Percentiles rank a stretch among this genome's conserved stretches.
These are phyloP conservation scores for Orientallactaga bullata DNA, from an alignment of 2,113 vertebrate genomes.

Conservation along the genomic window DNA sequence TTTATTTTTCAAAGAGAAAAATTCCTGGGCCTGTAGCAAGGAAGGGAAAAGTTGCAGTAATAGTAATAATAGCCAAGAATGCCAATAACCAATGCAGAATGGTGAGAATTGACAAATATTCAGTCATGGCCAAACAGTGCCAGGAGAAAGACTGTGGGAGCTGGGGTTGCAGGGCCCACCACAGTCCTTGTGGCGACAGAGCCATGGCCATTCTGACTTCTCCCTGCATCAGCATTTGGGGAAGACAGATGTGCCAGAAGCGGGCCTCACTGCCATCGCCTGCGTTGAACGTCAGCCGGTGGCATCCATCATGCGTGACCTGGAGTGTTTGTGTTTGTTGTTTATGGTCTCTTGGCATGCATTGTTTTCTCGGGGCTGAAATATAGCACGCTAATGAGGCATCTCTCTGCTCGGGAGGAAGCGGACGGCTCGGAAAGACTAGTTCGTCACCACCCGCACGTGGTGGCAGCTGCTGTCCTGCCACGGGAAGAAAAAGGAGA, in stretches of 20 bases:
- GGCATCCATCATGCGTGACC: slow-evolving; percentile 87
- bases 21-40: slow-evolving; percentile 19
- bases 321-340: slow-evolving; percentile 85
- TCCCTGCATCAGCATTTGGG: slow-evolving; percentile 71
- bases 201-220: slow-evolving; percentile 14
- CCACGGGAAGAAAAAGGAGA: slow-evolving; percentile 65
- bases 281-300: slow-evolving; percentile 34
- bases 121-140: background rate
- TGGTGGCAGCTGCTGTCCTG: slow-evolving; percentile 80
- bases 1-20: slow-evolving; percentile 64
- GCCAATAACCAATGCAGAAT: background rate
- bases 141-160: background rate
- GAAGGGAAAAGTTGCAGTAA: background rate
- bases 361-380: slow-evolving; percentile 87
- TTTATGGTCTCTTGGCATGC: slow-evolving; percentile 86
- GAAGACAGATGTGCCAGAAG: slow-evolving; percentile 72
- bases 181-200: background rate
- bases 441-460: slow-evolving; percentile 84
- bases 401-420: slow-evolving; percentile 82
- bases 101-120: background rate
- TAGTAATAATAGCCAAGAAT: background rate
- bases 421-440: slow-evolving; percentile 80
- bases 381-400: slow-evolving; percentile 87
- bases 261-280: slow-evolving; percentile 42
- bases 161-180: background rate